Evolutionary conservation across 2,888 invertebrate species (phyloP), one percentile per base, ranked within the genome.

Genomic region (Malthinus seriepunctatus): DNA sequence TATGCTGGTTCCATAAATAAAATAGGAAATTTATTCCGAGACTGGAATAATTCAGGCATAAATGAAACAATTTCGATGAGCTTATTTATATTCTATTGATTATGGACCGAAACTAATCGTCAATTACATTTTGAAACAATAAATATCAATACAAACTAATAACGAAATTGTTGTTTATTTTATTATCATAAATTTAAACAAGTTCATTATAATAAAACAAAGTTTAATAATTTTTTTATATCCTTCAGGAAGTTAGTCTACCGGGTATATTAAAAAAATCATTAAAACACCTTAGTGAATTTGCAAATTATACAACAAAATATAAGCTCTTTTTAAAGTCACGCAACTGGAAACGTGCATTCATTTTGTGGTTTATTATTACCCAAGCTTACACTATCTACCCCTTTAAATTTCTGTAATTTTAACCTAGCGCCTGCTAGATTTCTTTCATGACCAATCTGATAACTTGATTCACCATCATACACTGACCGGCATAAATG

Each of bases 371-470:
- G 32, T 46, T 46, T 46, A 46, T 42, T 42, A 42, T 42, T 42
- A 42, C 46, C 23, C 32, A 46, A 12, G 46, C 46, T 46, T 46
- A 32, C 31, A 46, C 39, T 42, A 46, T 46, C 46, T 46, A 32
- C 46, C 46, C 46, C 32, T 32, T 45, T 52, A 45, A 45, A 52
- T 35, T 52, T 11, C 46, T 46, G 32, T 34, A 45, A 52, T 48
- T 52, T 54, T 42, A 48, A 47, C 23, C 47, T 54, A 48, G 48
- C 47, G 48, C 39, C 33, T 48, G 34, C 33, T 14, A 15, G 54
- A 37, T 32, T 48, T 39, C 54, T 48, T 54, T 54, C 48, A 54
- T 54, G 54, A 38, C 47, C 37, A 31, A 54, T 54, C 54, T 54
- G 54, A 54, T 54, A 52, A 47, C 42, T 53, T 45, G 52, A 34